phyloP scores from a whole-genome alignment of 2,113 vertebrate species.

The Felis catus region DNA sequence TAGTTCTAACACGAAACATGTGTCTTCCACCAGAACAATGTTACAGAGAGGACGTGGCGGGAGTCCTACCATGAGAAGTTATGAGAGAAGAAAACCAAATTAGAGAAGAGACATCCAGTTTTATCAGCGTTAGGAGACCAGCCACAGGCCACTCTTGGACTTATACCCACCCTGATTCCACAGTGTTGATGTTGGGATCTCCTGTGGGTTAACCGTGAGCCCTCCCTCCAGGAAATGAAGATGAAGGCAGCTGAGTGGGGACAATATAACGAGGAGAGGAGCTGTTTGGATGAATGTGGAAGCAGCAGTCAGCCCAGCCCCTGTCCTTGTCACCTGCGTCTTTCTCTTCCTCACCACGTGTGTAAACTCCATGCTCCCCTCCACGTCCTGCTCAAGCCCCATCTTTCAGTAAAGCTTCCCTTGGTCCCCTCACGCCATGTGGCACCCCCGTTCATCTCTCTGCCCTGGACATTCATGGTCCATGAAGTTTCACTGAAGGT shows the following conservation, averaged over 20 bases:
- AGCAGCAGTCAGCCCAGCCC: background rate
- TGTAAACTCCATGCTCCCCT: background rate
- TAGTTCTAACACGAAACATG: background rate
- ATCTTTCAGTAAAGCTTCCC: background rate
- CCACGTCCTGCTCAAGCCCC: background rate
- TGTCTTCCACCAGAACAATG: background rate
- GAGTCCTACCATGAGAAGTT: background rate
- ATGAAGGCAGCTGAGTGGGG: background rate
- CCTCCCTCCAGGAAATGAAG: background rate
- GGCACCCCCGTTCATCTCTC: background rate
- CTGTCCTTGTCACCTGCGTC: background rate
- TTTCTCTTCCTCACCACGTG: background rate
- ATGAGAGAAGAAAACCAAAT: background rate
- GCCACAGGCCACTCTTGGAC: background rate
- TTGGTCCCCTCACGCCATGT: background rate
- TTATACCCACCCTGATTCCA: background rate
- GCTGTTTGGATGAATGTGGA: background rate
- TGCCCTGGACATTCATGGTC: background rate
- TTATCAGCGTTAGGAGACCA: background rate
- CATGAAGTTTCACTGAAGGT: background rate
- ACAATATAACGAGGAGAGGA: background rate
- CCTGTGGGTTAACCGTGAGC: background rate
- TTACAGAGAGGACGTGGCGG: background rate
- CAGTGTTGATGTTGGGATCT: background rate
- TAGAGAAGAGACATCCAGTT: background rate